Evolutionary conservation across 2,113 vertebrate species (phyloP).

Genomic region (Clarias gariepinus): DNA sequence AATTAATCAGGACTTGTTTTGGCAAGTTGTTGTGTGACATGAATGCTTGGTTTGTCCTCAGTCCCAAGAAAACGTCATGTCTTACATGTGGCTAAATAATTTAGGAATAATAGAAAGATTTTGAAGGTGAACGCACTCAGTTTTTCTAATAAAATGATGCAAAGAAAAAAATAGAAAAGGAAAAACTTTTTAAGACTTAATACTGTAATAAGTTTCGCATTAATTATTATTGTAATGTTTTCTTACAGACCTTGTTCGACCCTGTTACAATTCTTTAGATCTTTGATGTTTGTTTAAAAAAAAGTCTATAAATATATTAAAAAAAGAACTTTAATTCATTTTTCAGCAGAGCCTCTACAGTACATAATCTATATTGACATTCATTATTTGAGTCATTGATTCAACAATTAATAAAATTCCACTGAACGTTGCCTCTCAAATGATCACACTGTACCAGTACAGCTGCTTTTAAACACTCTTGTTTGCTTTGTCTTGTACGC

Average conservation of each 20-base stretch:
- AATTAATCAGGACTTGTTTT: background rate
- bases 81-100: background rate
- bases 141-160: background rate
- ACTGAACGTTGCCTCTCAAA: background rate
- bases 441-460: background rate
- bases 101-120: background rate
- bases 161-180: background rate
- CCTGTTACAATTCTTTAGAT: background rate
- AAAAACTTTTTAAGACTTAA: background rate
- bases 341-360: background rate
- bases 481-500: slow-evolving; percentile 22
- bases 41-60: background rate
- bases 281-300: background rate
- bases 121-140: background rate
- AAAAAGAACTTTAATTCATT: background rate
- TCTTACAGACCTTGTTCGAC: background rate
- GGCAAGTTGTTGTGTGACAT: background rate
- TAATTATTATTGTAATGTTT: background rate
- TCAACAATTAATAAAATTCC: slow-evolving; percentile 17
- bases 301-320: background rate
- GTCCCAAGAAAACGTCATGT: background rate
- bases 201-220: background rate
- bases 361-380: background rate
- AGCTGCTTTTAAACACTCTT: slow-evolving; percentile 19
- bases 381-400: slow-evolving; percentile 21